Evolutionary conservation across 2,797 vertebrate species (phyloP).

Genomic region (Ptychobarbus kaznakovi): DNA sequence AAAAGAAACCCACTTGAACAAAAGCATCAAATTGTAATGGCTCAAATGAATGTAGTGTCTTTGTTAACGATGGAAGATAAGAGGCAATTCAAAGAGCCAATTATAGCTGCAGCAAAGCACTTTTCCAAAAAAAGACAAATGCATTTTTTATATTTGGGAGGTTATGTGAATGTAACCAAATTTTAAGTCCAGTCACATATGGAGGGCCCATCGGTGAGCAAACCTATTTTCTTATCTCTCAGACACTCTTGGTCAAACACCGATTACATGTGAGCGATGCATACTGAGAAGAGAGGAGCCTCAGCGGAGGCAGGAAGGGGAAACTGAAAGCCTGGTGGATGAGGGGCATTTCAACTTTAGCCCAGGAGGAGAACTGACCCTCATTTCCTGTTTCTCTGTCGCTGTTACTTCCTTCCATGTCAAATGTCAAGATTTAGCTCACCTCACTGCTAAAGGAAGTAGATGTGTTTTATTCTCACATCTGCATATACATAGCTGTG

Average conservation of each 20-base stretch:
- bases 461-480: neutral
- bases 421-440: neutral
- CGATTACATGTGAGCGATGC: constrained; percentile 43
- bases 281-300: constrained; percentile 36
- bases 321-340: neutral
- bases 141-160: neutral
- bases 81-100: constrained; percentile 7
- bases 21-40: constrained; percentile 11
- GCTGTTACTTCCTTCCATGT: constrained; percentile 4
- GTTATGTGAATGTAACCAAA: constrained; percentile 25
- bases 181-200: constrained; percentile 40
- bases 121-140: neutral
- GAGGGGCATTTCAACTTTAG: neutral
- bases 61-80: constrained; percentile 7
- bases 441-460: neutral
- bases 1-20: constrained; percentile 22
- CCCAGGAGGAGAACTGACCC: constrained; percentile 5
- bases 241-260: constrained; percentile 34
- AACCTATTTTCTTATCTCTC: constrained; percentile 51
- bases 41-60: neutral
- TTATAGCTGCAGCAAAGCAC: constrained; percentile 12
- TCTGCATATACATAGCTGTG: neutral
- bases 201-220: constrained; percentile 30
- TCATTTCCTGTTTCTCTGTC: constrained; percentile 8
- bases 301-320: neutral